These are phyloP conservation scores for Syngnathus floridae DNA, from an alignment of 2,113 vertebrate species.

Conservation along the genomic window DNA sequence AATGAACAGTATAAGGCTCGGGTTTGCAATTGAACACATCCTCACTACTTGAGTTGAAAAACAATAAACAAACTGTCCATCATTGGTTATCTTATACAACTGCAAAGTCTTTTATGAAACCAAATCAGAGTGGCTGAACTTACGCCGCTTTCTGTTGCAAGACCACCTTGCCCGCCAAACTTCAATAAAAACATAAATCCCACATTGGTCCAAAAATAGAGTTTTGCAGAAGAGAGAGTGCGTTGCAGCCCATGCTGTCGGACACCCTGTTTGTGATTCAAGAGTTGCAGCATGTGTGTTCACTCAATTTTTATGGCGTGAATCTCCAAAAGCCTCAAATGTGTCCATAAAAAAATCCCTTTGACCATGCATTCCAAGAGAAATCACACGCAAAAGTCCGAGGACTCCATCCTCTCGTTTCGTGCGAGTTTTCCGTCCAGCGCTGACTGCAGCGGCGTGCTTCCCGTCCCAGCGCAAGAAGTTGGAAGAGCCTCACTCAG, in stretches of 20 bases:
- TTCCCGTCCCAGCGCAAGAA: conserved; percentile 29
- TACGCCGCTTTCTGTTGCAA: conserved; percentile 35
- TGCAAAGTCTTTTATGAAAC: conserved; percentile 7
- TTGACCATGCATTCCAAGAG: not conserved
- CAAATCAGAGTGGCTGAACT: conserved; percentile 30
- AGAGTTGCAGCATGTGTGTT: conserved; percentile 22
- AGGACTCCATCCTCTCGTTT: conserved; percentile 7
- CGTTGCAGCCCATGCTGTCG: conserved; percentile 50
- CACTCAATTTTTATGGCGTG: not conserved
- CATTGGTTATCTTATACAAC: not conserved
- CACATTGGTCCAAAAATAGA: conserved; percentile 7
- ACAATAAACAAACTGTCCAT: not conserved
- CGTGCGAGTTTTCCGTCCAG: conserved; percentile 29
- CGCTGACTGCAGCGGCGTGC: not conserved
- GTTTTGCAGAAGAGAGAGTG: conserved; percentile 15
- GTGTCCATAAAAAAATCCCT: not conserved
- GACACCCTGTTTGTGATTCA: conserved; percentile 13
- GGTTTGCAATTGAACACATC: conserved; percentile 49
- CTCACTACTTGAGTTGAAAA: conserved; percentile 25
- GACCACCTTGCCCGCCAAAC: conserved; percentile 28
- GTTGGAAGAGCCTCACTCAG: conserved; percentile 16
- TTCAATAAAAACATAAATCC: conserved; percentile 36
- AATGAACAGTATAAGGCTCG: conserved; percentile 32
- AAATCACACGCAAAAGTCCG: conserved; percentile 16
- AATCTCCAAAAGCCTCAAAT: not conserved